A percentile compares a stretch with the other conserved stretches of the same genome.
Evolutionary conservation across 2,113 vertebrate genomes (phyloP).

Genomic region (Corynorhinus townsendii): DNA sequence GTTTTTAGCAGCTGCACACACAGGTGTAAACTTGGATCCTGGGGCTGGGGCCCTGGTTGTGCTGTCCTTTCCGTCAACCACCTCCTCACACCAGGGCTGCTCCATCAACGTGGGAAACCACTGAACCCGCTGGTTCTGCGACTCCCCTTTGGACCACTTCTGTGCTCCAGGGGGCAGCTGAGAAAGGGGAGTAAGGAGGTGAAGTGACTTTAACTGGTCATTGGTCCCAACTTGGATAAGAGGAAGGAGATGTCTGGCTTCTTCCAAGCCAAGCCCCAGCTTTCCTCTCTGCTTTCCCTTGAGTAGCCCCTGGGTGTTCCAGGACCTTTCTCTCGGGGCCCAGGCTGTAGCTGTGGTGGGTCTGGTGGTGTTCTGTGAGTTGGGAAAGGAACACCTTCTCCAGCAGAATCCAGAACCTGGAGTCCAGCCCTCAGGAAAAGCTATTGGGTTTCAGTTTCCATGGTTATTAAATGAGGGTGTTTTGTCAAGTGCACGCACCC

Average conservation of each 20-base stretch:
- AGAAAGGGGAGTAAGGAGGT: background rate
- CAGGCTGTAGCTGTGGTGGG: background rate
- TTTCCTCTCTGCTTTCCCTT: background rate
- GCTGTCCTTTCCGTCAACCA: background rate
- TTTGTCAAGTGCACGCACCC: background rate
- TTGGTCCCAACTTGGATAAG: background rate
- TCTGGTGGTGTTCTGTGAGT: background rate
- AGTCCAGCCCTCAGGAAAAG: background rate
- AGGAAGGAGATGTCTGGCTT: background rate
- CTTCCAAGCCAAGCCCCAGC: background rate
- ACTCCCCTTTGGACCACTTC: background rate
- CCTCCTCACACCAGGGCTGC: background rate
- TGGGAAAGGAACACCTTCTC: background rate
- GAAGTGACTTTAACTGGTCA: background rate
- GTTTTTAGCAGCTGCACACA: background rate
- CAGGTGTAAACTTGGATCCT: too few relatives aligned
- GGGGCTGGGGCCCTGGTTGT: background rate
- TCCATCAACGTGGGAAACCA: background rate
- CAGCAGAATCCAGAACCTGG: background rate
- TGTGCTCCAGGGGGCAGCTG: background rate
- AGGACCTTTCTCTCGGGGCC: background rate
- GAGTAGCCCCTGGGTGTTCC: rapidly evolving
- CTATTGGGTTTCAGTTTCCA: background rate
- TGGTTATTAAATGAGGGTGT: background rate
- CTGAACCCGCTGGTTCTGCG: background rate